phyloP scores from a whole-genome alignment of 92 coral and sea anemone genomes.

The Pocillopora meandrina region DNA sequence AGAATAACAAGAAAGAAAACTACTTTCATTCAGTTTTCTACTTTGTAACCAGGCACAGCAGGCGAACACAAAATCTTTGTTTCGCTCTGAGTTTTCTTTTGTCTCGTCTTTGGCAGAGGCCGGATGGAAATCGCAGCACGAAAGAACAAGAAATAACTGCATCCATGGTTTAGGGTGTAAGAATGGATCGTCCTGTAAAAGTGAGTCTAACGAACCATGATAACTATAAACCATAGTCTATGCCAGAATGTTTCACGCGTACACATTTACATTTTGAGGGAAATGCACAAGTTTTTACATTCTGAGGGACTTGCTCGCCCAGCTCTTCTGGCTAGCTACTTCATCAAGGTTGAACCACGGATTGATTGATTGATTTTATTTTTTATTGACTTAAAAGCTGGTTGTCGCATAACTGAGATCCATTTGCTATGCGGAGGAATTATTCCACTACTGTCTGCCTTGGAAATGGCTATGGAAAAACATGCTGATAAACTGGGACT shows the following conservation, averaged over 20 bases:
- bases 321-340: too few relatives aligned
- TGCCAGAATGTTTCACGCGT: too few relatives aligned
- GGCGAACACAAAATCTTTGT: too few relatives aligned
- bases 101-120: constrained; percentile 56
- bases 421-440: constrained; percentile 97
- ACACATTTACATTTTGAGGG: neutral
- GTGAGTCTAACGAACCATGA: constrained; percentile 35
- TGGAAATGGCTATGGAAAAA: constrained; percentile 86
- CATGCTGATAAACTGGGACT: constrained; percentile 83
- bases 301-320: too few relatives aligned
- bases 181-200: constrained; percentile 76
- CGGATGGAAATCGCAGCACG: constrained; percentile 93
- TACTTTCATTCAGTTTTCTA: too few relatives aligned
- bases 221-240: neutral
- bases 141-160: constrained; percentile 83
- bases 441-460: constrained; percentile 84
- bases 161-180: constrained; percentile 94
- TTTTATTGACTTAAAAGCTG: constrained; percentile 54
- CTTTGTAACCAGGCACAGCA: too few relatives aligned
- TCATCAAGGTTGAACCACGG: neutral
- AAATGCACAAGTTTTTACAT: neutral
- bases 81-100: neutral
- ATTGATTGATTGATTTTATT: neutral
- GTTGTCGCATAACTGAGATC: constrained; percentile 88
- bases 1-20: too few relatives aligned